Base-by-base conservation (phyloP, 30 jellyfish, hydroid and myxozoan species). In the Pelagia noctiluca region DNA sequence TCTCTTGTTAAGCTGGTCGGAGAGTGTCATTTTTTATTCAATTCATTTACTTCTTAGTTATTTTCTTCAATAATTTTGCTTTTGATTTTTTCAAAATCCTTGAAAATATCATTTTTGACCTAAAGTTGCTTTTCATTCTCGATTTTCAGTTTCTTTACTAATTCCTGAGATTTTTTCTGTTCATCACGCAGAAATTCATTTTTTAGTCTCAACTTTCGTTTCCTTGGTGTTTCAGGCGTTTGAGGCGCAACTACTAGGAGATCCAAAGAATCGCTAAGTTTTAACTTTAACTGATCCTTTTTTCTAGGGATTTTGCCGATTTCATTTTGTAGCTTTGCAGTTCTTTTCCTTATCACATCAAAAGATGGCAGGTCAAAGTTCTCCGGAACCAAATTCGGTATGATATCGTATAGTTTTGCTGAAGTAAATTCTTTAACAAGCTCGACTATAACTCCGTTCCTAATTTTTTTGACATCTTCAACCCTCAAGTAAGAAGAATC, bases 211-310 rank as follows among this genome's bases (percentile, higher is more conserved):
- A 60, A 26, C 72, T n/a, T 60, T 24, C 35, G 29, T 24, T 60
- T 60, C 34, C 72, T n/a, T 60, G 72, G 72, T 60, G 72, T 60
- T 60, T 60, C 72, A 60, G 72, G 72, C 11, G 29, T 60, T 24
- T 60, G 23, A n/a, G 35, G 34, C 35, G 72, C 23, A 10, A n/a
- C 21, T 4, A 24, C 10, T 4, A 10, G 23, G 34, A 60, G 35
- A 26, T 60, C 72, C 10, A 60, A 60, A 60, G 34, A n/a, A 10
- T 60, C 72, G 5, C 21, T 24, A 5, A 60, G 57, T 16, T 42
- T 42, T 42, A 42, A 42, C 8, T 16, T 42, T 42, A 42, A 42
- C 57, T 42, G 57, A 42, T 42, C 57, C 16, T 42, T 42, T 16
- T 42, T 42, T 42, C 57, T 42, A 5, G 12, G 57, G 57, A 42